Percentiles rank a stretch among this genome's conserved stretches.
These are phyloP conservation scores for Chrysolina oricalcia DNA, from an alignment of 2,888 invertebrate species.

Conservation along the genomic window DNA sequence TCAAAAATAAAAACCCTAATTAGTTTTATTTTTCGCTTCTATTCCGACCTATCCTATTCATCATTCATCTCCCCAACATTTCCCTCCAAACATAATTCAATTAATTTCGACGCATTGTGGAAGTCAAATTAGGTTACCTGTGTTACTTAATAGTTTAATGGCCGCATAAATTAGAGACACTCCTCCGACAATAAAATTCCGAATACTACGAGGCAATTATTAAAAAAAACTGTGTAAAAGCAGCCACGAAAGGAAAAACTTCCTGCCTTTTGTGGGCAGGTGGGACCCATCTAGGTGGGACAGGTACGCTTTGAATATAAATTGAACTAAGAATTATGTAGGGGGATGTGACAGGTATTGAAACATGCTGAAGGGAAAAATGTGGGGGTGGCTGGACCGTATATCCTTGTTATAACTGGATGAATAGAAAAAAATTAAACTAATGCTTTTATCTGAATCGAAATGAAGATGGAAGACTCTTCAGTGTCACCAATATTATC, in stretches of 20 bases:
- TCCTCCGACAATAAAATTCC: conserved; percentile 46
- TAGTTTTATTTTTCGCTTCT: no score
- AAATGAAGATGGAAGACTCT: no score
- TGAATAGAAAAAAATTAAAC: no score
- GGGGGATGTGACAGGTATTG: background rate
- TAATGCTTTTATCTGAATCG: no score
- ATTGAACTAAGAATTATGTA: background rate
- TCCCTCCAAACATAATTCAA: conserved; percentile 10
- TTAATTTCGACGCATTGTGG: conserved; percentile 26
- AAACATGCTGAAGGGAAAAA: no score
- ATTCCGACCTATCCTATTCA: background rate
- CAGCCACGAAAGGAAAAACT: conserved; percentile 35
- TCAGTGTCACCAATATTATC: no score
- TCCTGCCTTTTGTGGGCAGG: conserved; percentile 49
- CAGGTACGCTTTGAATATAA: background rate
- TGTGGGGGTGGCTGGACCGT: no score
- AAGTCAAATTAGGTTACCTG: conserved; percentile 37
- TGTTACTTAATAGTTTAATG: conserved; percentile 45
- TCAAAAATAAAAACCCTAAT: no score
- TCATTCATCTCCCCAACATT: background rate
- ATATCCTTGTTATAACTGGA: no score
- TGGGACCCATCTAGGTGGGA: conserved; percentile 23
- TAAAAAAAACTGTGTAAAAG: conserved; percentile 36
- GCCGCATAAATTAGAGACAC: conserved; percentile 42
- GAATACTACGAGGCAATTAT: conserved; percentile 39